phyloP scores from a whole-genome alignment of 1,140 invertebrate genomes.

The Telenomus remus region DNA sequence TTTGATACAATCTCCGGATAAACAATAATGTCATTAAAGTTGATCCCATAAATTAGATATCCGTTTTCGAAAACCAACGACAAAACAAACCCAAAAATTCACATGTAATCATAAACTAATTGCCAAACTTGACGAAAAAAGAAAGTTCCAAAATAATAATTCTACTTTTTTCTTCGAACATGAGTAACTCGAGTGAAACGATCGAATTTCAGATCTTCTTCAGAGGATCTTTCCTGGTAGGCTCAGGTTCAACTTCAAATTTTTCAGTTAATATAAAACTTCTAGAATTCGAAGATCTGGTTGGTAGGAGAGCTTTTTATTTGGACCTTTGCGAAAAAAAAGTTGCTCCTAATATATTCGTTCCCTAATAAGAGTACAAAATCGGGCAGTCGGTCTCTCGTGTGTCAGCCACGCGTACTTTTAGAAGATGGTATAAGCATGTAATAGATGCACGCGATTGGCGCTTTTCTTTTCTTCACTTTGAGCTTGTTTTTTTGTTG shows the following conservation, averaged over 20 bases:
- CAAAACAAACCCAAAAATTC: too few species aligned
- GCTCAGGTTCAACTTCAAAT: not conserved
- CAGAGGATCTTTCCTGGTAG: too few species aligned
- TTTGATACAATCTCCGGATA: conserved; percentile 24
- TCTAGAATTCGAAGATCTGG: too few species aligned
- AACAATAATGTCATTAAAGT: conserved; percentile 45
- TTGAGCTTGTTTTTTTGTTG: conserved; percentile 38
- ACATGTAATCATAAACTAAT: too few species aligned
- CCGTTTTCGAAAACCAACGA: not conserved
- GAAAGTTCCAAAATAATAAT: too few species aligned
- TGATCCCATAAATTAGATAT: conserved; percentile 14
- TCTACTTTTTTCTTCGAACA: too few species aligned
- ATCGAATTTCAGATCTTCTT: too few species aligned
- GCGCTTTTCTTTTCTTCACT: conserved; percentile 63
- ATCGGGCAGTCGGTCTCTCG: conserved; percentile 65
- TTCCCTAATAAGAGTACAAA: conserved; percentile 68
- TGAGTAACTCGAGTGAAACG: too few species aligned
- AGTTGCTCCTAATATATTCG: conserved; percentile 5
- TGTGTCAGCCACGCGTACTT: conserved; percentile 74
- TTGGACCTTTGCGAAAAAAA: too few species aligned
- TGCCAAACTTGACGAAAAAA: too few species aligned
- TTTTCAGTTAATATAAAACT: too few species aligned
- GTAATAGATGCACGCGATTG: conserved; percentile 72
- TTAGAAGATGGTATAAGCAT: conserved; percentile 65
- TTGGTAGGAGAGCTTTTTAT: too few species aligned